Evolutionary conservation across 2,797 vertebrate species (phyloP), one percentile per base, ranked within the genome.

Genomic region (Coendou prehensilis): DNA sequence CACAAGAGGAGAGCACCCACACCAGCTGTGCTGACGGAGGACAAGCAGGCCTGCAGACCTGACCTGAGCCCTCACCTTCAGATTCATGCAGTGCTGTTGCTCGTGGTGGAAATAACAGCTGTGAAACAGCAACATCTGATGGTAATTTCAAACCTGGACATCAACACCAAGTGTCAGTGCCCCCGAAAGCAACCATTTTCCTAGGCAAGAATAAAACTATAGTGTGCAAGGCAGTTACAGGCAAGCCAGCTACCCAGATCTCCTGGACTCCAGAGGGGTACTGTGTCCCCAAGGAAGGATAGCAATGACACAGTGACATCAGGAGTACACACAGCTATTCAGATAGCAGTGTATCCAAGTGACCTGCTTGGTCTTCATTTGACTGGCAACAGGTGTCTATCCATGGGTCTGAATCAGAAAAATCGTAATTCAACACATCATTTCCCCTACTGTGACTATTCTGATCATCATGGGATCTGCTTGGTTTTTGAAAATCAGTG

Each of bases 321-420:
- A 98, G 89, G 96, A 98, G 98, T 56, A 94, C 6, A 0, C 97
- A 98, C 52, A 6, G 1, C 28, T 95, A 89, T 7, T 0, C 4
- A 0, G 33, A 4, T 23, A 23, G 2, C 50, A 67, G 30, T 0
- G 1, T n/a, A 26, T 91, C n/a, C n/a, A 1, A 7, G 17, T 87
- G 28, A 97, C 41, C 89, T 98, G 98, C 57, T 1, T 18, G 2
- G 30, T 98, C 73, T 98, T 78, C 98, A 98, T 41, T 30, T 41
- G 13, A 63, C 98, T 80, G 90, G 95, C 90, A 98, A 92, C 22
- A 73, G 5, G 73, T 96, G 0, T 18, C 1, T 6, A 76, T 57
- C 52, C 80, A 63, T 93, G 91, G 4, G 75, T 6, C 30, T 95
- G 56, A 73, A 45, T 26, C 69, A 73, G 69, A 73, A 71, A 73